A percentile compares a stretch with the other conserved stretches of the same genome.
These are phyloP conservation scores for Hapalemur alaotrensis DNA, from an alignment of 2,797 vertebrate species.

Conservation along the genomic window DNA sequence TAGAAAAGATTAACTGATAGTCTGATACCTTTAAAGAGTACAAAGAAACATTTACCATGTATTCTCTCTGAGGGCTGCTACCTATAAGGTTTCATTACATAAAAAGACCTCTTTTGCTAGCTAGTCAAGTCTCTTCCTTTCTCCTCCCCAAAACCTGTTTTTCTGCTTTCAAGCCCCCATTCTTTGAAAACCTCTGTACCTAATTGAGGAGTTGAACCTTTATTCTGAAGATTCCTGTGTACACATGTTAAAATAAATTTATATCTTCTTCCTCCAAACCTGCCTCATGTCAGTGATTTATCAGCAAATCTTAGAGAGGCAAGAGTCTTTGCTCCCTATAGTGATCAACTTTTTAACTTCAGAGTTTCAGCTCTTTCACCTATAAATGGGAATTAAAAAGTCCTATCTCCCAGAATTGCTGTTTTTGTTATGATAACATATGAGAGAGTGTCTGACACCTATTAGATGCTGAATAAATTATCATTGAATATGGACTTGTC, in stretches of 20 bases:
- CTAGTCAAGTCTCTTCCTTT: neutral
- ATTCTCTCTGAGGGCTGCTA: neutral
- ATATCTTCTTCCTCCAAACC: neutral
- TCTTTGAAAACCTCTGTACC: neutral
- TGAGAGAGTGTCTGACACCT: neutral
- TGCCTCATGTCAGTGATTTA: neutral
- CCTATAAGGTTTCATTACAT: neutral
- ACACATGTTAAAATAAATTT: neutral
- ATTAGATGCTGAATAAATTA: neutral
- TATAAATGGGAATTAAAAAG: neutral
- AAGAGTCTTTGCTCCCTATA: neutral
- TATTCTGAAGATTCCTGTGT: neutral
- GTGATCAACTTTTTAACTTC: neutral
- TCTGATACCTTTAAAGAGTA: neutral
- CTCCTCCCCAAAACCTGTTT: neutral
- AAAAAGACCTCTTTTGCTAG: neutral
- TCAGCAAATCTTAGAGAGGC: neutral
- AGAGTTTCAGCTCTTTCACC: neutral
- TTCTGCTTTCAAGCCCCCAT: neutral
- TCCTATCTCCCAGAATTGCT: neutral
- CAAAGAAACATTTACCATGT: neutral
- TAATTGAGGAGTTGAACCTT: neutral
- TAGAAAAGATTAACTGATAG: neutral
- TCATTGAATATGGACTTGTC: neutral
- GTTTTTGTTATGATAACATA: neutral